Percentiles rank a stretch among this genome's conserved stretches.
Conservation (phyloP, 2,113 vertebrate species). For the Alligator mississippiensis region DNA sequence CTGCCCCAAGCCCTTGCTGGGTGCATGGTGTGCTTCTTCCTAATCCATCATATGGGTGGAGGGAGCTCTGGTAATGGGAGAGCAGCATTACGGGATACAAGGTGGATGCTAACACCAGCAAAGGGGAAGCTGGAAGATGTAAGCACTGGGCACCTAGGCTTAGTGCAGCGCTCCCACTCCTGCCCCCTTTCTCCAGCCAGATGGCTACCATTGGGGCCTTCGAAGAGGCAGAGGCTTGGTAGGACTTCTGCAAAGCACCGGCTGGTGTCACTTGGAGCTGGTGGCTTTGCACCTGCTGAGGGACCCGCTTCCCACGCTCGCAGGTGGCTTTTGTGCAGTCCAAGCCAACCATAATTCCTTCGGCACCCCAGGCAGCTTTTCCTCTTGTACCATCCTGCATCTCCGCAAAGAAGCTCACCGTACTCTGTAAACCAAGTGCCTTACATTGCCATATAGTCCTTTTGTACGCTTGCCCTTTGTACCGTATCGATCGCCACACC, state of each 20-base stretch:
- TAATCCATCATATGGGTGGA: neutral
- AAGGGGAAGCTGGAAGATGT: neutral
- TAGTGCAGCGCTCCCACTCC: neutral
- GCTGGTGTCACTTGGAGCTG: fast-evolving
- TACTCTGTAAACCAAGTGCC: conserved; percentile 73
- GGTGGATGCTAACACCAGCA: too few species aligned
- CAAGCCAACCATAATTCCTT: neutral
- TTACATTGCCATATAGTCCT: conserved; percentile 43
- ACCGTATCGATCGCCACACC: neutral
- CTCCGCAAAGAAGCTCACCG: neutral
- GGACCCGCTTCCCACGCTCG: neutral
- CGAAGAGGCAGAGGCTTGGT: neutral
- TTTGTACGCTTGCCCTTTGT: neutral
- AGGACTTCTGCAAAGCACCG: neutral
- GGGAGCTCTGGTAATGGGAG: fast-evolving
- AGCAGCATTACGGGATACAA: fast-evolving
- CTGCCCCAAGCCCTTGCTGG: neutral
- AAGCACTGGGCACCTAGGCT: neutral
- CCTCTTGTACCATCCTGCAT: neutral
- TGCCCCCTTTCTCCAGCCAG: neutral
- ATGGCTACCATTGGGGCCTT: neutral
- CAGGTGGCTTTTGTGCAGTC: neutral
- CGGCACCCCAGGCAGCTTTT: neutral
- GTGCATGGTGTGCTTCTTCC: neutral
- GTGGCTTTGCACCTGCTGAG: neutral